Percentiles rank a stretch among this genome's conserved stretches.
Evolutionary conservation across 1,140 invertebrate genomes (phyloP).

Genomic region (Habropoda laboriosa): DNA sequence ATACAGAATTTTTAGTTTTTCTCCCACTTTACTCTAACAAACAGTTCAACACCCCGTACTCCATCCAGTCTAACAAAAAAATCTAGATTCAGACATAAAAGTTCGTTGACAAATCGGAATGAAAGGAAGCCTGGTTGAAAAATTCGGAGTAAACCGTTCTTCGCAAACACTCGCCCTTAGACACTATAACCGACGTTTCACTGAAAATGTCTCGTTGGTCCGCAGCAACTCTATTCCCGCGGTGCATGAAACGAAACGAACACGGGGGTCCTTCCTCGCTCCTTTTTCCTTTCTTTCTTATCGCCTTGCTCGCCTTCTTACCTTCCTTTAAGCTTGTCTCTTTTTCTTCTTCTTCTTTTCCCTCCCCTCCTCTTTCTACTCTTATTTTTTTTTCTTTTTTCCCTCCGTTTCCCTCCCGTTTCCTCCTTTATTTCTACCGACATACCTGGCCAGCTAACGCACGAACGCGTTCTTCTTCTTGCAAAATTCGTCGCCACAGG

Average conservation of each 20-base stretch:
- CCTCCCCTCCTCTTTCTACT: not conserved
- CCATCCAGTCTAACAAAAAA: no score
- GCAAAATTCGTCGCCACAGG: constrained; percentile 46
- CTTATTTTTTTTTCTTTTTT: not conserved
- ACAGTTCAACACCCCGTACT: no score
- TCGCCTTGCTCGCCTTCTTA: constrained; percentile 6
- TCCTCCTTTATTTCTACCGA: constrained; percentile 42
- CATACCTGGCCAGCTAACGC: constrained; percentile 19
- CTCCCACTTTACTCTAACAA: no score
- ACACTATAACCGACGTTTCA: not conserved
- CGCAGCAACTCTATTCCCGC: constrained; percentile 15
- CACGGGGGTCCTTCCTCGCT: constrained; percentile 32
- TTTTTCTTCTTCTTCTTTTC: not conserved
- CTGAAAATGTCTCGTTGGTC: not conserved
- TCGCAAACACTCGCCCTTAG: not conserved
- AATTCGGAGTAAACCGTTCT: not conserved
- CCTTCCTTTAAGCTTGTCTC: not conserved
- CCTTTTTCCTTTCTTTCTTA: constrained; percentile 31
- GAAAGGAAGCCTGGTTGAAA: no score
- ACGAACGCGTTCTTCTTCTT: constrained; percentile 11
- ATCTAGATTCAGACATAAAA: no score
- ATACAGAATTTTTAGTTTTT: no score
- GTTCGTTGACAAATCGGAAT: not conserved
- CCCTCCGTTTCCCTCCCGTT: constrained; percentile 12
- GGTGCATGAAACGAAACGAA: constrained; percentile 24